Evolutionary conservation across 2,888 invertebrate genomes (phyloP).

Genomic region (Rhingia campestris): DNA sequence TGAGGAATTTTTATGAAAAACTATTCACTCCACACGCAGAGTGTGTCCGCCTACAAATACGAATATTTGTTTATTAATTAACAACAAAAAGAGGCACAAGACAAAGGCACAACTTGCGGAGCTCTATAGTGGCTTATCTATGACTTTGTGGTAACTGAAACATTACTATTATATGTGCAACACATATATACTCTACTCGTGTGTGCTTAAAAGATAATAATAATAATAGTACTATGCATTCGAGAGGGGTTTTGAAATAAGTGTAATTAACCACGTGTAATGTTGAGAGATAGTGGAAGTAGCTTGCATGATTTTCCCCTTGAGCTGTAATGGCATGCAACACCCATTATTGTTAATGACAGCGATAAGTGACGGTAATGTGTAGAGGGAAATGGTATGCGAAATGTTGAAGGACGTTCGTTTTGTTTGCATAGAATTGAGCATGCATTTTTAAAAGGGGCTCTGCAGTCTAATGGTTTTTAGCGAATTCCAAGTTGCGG

Average conservation of each 20-base stretch:
- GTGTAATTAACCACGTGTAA: conserved; percentile 51
- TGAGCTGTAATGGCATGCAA: conserved; percentile 42
- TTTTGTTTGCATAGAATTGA: background rate
- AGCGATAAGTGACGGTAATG: conserved; percentile 47
- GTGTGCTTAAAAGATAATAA: conserved; percentile 16
- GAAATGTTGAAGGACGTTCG: conserved; percentile 10
- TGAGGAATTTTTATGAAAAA: conserved; percentile 10
- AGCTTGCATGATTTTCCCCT: conserved; percentile 43
- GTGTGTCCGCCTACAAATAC: background rate
- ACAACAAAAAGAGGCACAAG: background rate
- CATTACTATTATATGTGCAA: background rate
- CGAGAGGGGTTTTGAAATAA: background rate
- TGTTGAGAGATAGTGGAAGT: conserved; percentile 11
- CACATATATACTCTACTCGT: conserved; percentile 14
- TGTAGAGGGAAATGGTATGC: background rate
- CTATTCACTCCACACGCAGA: background rate
- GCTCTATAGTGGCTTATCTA: conserved; percentile 37
- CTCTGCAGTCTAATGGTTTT: background rate
- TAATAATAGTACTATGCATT: conserved; percentile 8
- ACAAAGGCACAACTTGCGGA: background rate
- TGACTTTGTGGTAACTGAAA: conserved; percentile 29
- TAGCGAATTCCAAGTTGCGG: too few relatives aligned
- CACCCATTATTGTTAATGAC: conserved; percentile 57
- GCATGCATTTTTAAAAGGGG: background rate
- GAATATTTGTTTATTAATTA: conserved; percentile 36